Base-by-base conservation (phyloP, 2,113 vertebrate species). In the Mixornis gularis region DNA sequence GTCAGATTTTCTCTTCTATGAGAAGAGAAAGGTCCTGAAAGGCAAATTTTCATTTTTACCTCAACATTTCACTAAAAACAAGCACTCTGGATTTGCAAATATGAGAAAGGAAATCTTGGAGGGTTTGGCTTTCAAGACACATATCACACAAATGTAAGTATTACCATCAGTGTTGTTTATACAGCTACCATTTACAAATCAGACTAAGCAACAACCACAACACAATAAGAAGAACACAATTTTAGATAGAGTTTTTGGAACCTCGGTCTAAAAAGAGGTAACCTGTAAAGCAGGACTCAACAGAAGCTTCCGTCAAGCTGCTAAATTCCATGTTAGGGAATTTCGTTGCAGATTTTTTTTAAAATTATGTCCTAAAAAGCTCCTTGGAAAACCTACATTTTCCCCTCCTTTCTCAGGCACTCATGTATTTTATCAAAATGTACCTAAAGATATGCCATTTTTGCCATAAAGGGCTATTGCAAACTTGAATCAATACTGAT, bases 161-260 rank as follows among this genome's bases (percentile, higher is more conserved):
- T 66, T 85, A 8, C 12, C 52, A 36, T n/a, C 43, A 32, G 8
- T 2, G 0, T 32, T 74, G 3, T 53, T n/a, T 0, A 0, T 52
- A 36, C 13, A 58, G 17, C 4, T 62, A 41, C 40, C 6, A 41
- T 32, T 69, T 85, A 41, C 19, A 65, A 64, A 25, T 19, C 32
- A 26, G 4, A 16, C 21, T 65, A 40, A 17, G 13, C 19, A 73
- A 38, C 51, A 87, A 18, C 34, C 29, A 73, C 34, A 52, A 17
- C 13, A 16, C 16, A 70, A 4, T 7, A n/a, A 12, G 1, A 13
- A 43, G 4, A 19, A 69, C 25, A n/a, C 4, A 44, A 41, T 72
- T 76, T 82, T 38, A 49, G n/a, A 14, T 7, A 56, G 5, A 60
- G 2, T 14, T 82, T 93, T 73, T 68, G 24, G 77, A 38, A 3